Conservation (phyloP, 2,797 vertebrate species). For the Emydoidea blandingii region DNA sequence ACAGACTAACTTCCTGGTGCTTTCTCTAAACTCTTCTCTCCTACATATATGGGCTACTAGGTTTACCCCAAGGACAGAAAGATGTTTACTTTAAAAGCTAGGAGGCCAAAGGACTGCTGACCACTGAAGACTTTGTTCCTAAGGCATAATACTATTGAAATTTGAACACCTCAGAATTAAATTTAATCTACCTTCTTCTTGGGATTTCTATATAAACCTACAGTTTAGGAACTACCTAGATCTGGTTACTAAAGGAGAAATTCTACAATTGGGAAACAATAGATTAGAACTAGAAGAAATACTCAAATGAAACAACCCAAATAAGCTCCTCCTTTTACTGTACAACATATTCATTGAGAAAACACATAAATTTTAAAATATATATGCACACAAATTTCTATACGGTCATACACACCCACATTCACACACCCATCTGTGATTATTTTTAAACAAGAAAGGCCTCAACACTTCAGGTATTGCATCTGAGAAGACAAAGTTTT, state of each 20-base stretch:
- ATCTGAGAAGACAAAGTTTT: neutral
- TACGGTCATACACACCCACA: neutral
- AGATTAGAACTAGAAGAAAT: neutral
- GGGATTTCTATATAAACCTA: neutral
- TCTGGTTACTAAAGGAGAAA: neutral
- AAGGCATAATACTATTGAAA: neutral
- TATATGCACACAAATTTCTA: neutral
- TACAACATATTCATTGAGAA: neutral
- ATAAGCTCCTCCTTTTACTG: neutral
- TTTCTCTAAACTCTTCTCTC: conserved; percentile 22
- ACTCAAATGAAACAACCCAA: neutral
- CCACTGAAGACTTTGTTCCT: neutral
- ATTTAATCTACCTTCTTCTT: neutral
- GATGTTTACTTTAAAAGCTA: neutral
- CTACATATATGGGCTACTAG: neutral
- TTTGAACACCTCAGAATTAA: neutral
- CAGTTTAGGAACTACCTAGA: neutral
- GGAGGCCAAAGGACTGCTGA: neutral
- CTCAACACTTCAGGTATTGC: neutral
- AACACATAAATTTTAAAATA: neutral
- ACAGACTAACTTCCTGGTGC: neutral
- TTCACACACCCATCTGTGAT: neutral
- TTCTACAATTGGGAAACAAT: neutral
- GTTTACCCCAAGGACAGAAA: neutral
- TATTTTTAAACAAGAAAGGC: neutral